Evolutionary conservation across 1,140 invertebrate genomes (phyloP), one percentile per base, ranked within the genome.

Genomic region (Drosophila athabasca): DNA sequence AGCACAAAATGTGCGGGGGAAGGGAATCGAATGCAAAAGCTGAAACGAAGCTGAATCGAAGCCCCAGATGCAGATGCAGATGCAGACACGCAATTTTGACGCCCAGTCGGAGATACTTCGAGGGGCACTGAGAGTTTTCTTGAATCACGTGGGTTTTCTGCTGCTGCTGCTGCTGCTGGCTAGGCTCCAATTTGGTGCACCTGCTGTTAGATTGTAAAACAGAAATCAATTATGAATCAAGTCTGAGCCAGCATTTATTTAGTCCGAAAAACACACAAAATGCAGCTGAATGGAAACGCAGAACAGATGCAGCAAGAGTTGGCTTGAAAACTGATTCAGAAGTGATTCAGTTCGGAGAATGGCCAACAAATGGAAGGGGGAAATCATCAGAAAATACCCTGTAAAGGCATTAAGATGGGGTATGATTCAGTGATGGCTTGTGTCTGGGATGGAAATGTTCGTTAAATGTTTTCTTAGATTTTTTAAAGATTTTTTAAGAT

Each of bases 171-270:
- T 44, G 64, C 51, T 19, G 17, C 41, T 48, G 49, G 49, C 51
- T 48, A 61, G 52, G 57, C 76, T 65, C 62, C 67, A 72, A 73
- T 73, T 69, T 72, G 50, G 60, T 76, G 67, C 80, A 84, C 81
- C 81, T 84, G 80, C 81, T 85, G 77, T 58, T 50, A 58, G 62
- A 76, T 57, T 49, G 24, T 15, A 69, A 58, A 57, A 69, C 62
- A 58, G 45, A 81, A 87, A 69, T 87, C 65, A 77, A 84, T 85
- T 85, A 84, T 74, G 68, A 69, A 49, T 66, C 41, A 19, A 19
- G 67, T 39, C 48, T 62, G 26, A 43, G 52, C 59, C 49, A 39
- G 24, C 19, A 13, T 55, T n/a, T 22, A 46, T 26, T 19, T 46
- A 19, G 11, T 24, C 17, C 17, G 17, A 19, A 19, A 19, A 19